Evolutionary conservation across 2,113 vertebrate species (phyloP).

Genomic region (Phrynosoma blainvillii): DNA sequence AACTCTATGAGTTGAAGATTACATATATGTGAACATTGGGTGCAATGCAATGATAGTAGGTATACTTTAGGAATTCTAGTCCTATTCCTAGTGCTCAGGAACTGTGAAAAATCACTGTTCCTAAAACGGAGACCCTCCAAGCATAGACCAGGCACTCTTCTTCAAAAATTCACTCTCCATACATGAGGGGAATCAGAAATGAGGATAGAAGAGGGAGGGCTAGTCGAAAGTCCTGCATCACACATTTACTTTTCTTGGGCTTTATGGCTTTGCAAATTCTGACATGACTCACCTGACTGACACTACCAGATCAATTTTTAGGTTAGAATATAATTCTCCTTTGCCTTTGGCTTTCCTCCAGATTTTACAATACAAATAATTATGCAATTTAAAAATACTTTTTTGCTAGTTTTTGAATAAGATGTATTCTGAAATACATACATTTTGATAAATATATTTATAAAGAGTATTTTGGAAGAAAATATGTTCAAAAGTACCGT

Average conservation of each 20-base stretch:
- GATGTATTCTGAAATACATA: neutral
- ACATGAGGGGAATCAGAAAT: too few species aligned
- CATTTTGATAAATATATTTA: neutral
- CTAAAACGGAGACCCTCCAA: neutral
- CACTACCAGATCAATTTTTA: neutral
- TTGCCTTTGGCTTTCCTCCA: neutral
- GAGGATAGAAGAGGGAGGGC: too few species aligned
- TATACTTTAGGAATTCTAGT: neutral
- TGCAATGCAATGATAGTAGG: neutral
- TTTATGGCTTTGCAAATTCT: too few species aligned
- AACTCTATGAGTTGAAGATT: neutral
- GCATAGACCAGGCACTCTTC: neutral
- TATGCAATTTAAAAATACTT: neutral
- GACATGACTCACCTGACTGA: neutral
- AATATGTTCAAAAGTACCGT: neutral
- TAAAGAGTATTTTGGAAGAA: neutral
- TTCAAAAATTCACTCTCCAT: neutral
- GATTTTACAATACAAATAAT: neutral
- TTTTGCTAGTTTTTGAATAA: neutral
- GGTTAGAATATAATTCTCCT: neutral
- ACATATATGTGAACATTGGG: fast-evolving
- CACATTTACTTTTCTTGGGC: too few species aligned
- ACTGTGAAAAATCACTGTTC: too few species aligned
- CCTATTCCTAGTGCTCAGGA: too few species aligned
- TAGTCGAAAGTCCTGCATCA: too few species aligned